phyloP scores from a whole-genome alignment of 2,113 vertebrate species.

The Chionis minor region DNA sequence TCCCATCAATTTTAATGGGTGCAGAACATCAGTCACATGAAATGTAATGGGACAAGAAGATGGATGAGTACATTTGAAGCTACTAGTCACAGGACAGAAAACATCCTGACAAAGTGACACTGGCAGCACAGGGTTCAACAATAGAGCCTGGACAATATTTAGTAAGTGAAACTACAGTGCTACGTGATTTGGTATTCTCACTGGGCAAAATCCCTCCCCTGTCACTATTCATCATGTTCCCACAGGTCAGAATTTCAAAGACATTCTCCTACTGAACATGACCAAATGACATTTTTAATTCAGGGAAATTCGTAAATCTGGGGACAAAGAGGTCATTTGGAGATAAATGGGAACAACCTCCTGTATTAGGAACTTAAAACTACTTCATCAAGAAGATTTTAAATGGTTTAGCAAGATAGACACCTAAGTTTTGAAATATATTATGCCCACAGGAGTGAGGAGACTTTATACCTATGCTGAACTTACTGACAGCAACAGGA shows the following conservation, averaged over 20 bases:
- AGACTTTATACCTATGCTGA: not conserved
- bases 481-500: not conserved
- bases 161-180: constrained; percentile 59
- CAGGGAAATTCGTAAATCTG: constrained; percentile 53
- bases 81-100: constrained; percentile 81
- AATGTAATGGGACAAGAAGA: constrained; percentile 91
- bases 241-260: constrained; percentile 56
- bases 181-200: constrained; percentile 59
- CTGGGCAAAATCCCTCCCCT: constrained; percentile 65
- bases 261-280: constrained; percentile 48
- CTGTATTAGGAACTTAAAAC: constrained; percentile 30
- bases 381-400: not conserved
- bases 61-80: constrained; percentile 87
- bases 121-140: constrained; percentile 63
- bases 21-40: constrained; percentile 89
- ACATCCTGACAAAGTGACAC: constrained; percentile 79
- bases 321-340: constrained; percentile 10
- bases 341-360: constrained; percentile 40
- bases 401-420: not conserved
- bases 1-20: constrained; percentile 91
- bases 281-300: constrained; percentile 56
- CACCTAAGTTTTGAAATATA: not conserved
- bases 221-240: constrained; percentile 56
- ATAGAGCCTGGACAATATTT: constrained; percentile 67
- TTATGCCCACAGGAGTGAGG: not conserved